These are phyloP conservation scores for Pseudonaja textilis DNA, from an alignment of 2,113 vertebrate species.

Conservation along the genomic window DNA sequence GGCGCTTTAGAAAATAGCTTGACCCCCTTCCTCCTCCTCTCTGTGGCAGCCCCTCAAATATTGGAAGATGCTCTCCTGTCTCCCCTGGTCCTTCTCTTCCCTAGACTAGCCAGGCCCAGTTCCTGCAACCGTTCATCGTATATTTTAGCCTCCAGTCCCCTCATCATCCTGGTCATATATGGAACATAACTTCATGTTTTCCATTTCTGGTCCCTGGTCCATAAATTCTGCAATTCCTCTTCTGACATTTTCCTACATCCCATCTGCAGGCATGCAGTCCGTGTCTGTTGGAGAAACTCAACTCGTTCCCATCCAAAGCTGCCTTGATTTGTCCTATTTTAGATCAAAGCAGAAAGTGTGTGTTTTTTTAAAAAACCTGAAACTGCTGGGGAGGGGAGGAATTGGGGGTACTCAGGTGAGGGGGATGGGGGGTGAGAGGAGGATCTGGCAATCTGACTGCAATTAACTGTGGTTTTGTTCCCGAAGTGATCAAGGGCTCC, in stretches of 20 bases:
- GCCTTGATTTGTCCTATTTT: not conserved
- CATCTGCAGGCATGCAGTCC: not conserved
- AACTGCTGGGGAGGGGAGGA: not conserved
- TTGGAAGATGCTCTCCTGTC: too few relatives aligned
- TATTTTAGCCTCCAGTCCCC: too few relatives aligned
- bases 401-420: not conserved
- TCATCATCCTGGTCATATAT: too few relatives aligned
- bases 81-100: too few relatives aligned
- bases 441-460: not conserved
- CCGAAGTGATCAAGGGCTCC: conserved; percentile 25
- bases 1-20: too few relatives aligned
- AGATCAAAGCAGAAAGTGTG: not conserved
- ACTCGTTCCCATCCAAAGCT: not conserved
- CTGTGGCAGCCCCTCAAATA: too few relatives aligned
- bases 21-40: too few relatives aligned
- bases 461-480: conserved; percentile 37
- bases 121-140: too few relatives aligned
- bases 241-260: conserved; percentile 2
- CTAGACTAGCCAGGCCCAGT: too few relatives aligned
- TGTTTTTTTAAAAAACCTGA: not conserved
- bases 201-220: too few relatives aligned
- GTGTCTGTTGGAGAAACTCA: not conserved
- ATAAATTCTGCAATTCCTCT: not conserved
- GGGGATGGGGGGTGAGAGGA: not conserved
- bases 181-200: too few relatives aligned